Evolutionary conservation across 2,888 invertebrate species (phyloP), one percentile per base, ranked within the genome.

Genomic region (Tigriopus californicus): DNA sequence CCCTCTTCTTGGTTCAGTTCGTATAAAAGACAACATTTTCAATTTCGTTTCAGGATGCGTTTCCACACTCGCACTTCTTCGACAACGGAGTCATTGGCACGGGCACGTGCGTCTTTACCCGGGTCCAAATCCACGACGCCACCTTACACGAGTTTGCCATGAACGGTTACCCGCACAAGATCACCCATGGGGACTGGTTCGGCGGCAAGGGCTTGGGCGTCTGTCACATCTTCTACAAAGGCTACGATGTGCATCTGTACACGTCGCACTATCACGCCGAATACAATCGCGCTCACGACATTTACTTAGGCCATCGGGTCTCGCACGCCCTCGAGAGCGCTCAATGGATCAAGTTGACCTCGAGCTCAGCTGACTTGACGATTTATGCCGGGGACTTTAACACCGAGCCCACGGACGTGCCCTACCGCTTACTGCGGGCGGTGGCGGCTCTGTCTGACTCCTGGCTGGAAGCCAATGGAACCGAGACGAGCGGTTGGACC

Each of bases 141-240:
- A 82, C 91, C 68, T 92, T 86, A 68, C 88, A 92, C 70, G 82
- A 85, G 64, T 99, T 91, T 85, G 80, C 90, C 18, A 76, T 98
- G n/a, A 98, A 98, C 74, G 98, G 98, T 2, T 97, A 94, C 69
- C 84, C 92, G 49, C 87, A 94, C 74, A 86, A 89, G 74, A 74
- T 94, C 62, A 87, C 89, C 63, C 97, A 97, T 70, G 97, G 91
- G 1, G 98, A 98, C 71, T 98, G 98, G 98, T 97, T 91, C 72
- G 95, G 92, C 44, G 95, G 95, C 4, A 98, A 98, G 76, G 92
- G 90, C 12, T 81, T 91, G 46, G 90, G 88, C 1, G 72, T 91
- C 22, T 88, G 87, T 68, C 78, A 79, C 66, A 76, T 90, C 47
- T 76, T 79, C 65, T 75, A 81, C 61, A 75, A 80, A 33, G 80